A percentile compares a stretch with the other conserved stretches of the same genome.
Conservation (phyloP, 2,888 invertebrate species). For the Xanthia togata region DNA sequence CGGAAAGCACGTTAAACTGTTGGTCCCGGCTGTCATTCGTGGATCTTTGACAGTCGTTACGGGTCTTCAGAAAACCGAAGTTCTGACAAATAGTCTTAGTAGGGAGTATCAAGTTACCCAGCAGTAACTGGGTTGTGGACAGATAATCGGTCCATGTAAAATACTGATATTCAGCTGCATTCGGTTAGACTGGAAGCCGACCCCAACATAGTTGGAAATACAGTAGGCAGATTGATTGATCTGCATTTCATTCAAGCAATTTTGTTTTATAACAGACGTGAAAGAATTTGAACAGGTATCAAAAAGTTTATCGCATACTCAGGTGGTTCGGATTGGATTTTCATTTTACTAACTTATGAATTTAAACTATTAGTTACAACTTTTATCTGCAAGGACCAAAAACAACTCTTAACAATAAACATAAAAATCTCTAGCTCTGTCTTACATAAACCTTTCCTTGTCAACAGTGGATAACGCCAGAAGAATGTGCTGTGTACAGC, state of each 20-base stretch:
- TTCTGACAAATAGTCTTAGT: too few relatives aligned
- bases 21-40: too few relatives aligned
- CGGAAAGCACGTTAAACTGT: too few relatives aligned
- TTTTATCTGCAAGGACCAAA: neutral
- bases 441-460: slow-evolving; percentile 64
- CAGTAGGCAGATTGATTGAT: neutral
- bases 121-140: too few relatives aligned
- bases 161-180: neutral
- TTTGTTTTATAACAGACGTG: neutral
- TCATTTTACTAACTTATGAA: too few relatives aligned
- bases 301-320: neutral
- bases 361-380: neutral
- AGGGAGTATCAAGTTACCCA: too few relatives aligned
- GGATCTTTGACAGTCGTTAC: too few relatives aligned
- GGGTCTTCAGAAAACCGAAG: too few relatives aligned
- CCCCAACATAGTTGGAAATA: neutral
- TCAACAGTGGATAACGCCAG: slow-evolving; percentile 88
- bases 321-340: neutral
- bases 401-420: neutral
- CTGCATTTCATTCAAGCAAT: neutral
- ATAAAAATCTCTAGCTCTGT: neutral
- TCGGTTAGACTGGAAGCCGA: neutral
- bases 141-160: too few relatives aligned
- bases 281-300: neutral
- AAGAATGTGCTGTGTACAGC: slow-evolving; percentile 86